phyloP scores from a whole-genome alignment of 2,113 vertebrate genomes.

The Agelaius tricolor region DNA sequence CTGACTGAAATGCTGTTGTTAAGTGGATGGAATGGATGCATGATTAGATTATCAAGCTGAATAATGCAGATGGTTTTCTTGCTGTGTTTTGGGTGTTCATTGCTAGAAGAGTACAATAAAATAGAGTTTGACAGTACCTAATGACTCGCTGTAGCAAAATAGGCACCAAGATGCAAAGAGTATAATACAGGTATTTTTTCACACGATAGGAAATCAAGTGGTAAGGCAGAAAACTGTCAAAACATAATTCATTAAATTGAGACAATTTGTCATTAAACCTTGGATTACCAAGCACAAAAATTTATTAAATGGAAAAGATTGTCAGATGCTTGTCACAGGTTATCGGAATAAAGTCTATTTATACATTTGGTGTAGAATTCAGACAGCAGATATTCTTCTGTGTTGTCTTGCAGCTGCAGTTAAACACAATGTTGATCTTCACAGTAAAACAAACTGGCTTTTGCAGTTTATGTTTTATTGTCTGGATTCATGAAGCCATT shows the following conservation, averaged over 20 bases:
- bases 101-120: not conserved
- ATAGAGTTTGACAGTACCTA: not conserved
- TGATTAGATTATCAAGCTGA: not conserved
- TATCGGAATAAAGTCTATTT: not conserved
- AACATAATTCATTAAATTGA: not conserved
- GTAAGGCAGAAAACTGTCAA: not conserved
- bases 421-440: not conserved
- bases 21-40: not conserved
- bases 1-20: not conserved
- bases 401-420: not conserved
- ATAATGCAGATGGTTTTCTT: not conserved
- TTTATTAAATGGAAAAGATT: not conserved
- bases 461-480: not conserved
- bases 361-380: not conserved
- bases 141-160: not conserved
- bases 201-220: not conserved
- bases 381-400: not conserved
- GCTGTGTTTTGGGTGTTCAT: not conserved
- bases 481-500: not conserved
- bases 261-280: not conserved
- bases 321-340: not conserved
- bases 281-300: not conserved
- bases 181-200: not conserved
- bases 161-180: not conserved
- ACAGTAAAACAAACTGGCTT: not conserved